A percentile compares a stretch with the other conserved stretches of the same genome.
Conservation (phyloP, 2,888 invertebrate genomes). For the Drepana falcataria region DNA sequence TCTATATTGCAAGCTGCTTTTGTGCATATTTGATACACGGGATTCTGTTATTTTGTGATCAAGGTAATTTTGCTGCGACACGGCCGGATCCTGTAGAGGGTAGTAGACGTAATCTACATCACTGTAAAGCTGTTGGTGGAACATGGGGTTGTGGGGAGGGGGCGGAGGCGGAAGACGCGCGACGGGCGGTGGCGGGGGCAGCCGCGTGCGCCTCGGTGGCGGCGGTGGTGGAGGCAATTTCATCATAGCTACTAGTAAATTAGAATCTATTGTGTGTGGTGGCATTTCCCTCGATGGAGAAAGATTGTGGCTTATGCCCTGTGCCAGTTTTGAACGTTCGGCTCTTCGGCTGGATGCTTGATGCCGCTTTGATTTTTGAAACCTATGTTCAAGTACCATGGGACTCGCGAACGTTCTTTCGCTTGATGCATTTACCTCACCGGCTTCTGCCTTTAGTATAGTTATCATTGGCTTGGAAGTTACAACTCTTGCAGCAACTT, state of each 20-base stretch:
- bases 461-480: slow-evolving; percentile 87
- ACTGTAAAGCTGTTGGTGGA: slow-evolving; percentile 92
- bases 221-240: slow-evolving; percentile 79
- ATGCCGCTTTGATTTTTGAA: slow-evolving; percentile 70
- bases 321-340: slow-evolving; percentile 80
- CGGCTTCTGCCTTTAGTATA: slow-evolving; percentile 87
- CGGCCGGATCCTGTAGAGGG: slow-evolving; percentile 91
- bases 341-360: slow-evolving; percentile 78
- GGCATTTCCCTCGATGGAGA: slow-evolving; percentile 68
- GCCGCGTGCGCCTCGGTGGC: slow-evolving; percentile 77
- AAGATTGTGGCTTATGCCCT: slow-evolving; percentile 65
- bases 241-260: slow-evolving; percentile 80
- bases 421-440: slow-evolving; percentile 81
- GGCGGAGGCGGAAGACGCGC: slow-evolving; percentile 83
- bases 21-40: slow-evolving; percentile 80
- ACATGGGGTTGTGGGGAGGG: slow-evolving; percentile 91
- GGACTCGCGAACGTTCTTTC: slow-evolving; percentile 76
- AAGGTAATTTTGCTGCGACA: slow-evolving; percentile 93
- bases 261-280: slow-evolving; percentile 60
- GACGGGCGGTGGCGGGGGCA: slow-evolving; percentile 83
- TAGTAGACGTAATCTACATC: slow-evolving; percentile 96
- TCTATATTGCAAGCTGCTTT: slow-evolving; percentile 87
- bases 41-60: slow-evolving; percentile 91
- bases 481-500: slow-evolving; percentile 86
- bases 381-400: slow-evolving; percentile 69